These are phyloP conservation scores for Ichneumoninae sp. DNA, from an alignment of 2,888 invertebrate species.

Conservation along the genomic window DNA sequence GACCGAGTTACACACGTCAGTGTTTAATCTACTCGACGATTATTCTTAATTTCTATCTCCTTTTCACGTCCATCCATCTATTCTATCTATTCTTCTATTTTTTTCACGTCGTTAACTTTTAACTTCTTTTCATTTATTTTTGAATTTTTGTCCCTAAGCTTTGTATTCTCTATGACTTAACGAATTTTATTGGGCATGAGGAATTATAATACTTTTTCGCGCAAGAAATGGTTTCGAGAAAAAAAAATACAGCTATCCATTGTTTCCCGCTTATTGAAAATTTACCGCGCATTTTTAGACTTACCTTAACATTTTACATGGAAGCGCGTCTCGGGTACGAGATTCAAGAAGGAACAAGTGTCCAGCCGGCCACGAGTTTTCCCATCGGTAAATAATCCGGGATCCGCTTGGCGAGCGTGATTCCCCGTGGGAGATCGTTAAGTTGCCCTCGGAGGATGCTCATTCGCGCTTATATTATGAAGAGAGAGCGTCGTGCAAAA, in stretches of 20 bases:
- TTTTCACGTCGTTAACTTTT: neutral
- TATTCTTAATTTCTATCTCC: constrained; percentile 16
- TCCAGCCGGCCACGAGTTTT: neutral
- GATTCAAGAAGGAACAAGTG: neutral
- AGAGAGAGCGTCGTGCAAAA: constrained; percentile 13
- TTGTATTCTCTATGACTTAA: neutral
- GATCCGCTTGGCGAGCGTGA: neutral
- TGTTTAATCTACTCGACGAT: constrained; percentile 32
- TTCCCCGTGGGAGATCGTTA: constrained; percentile 33
- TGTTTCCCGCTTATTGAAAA: neutral
- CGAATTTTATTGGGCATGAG: neutral
- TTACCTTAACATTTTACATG: neutral
- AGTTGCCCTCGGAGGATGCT: neutral
- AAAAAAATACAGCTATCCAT: neutral
- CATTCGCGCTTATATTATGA: constrained; percentile 27
- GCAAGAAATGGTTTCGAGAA: neutral
- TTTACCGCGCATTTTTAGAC: neutral
- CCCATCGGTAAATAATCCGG: constrained; percentile 5
- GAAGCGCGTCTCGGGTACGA: neutral
- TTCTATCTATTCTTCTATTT: neutral
- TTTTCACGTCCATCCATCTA: neutral
- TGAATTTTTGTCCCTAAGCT: neutral
- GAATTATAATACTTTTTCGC: neutral
- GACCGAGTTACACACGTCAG: constrained; percentile 24
- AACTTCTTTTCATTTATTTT: neutral